Base-by-base conservation (phyloP, 1,140 invertebrate species). In the Drosophila fuyamai region DNA sequence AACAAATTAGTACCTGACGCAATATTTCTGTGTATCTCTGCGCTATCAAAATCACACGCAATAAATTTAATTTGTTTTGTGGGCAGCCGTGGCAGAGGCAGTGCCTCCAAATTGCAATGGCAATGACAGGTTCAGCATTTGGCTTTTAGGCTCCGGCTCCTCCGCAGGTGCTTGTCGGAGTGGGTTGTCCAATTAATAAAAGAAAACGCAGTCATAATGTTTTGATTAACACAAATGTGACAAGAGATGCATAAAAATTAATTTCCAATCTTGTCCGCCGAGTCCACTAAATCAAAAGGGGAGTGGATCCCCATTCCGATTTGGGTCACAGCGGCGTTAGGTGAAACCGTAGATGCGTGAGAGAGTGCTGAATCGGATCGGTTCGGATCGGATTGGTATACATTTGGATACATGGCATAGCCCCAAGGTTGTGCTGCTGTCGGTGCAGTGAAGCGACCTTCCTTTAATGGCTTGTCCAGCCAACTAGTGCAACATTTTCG, bases 1-100 rank as follows among this genome's bases (percentile, higher is more conserved):
- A 89, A 89, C 81, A 89, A 89, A 89, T 89, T 89, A 89, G 85
- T 89, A 81, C 81, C 84, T 89, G 84, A 89, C 85, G 80, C 84
- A 89, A 89, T 89, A 89, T 84, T 67, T 89, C 68, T 76, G 74
- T 81, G 70, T 85, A 65, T 81, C 70, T 75, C 56, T 71, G 57
- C 81, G 76, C 85, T 89, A 84, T 89, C 84, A 84, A 89, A 89
- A 89, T 89, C 84, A 89, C 84, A 89, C 84, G 84, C 84, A 89
- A 89, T 89, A 89, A 89, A 89, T 89, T 84, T 68, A 72, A 89
- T 81, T 89, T 84, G 68, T 54, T 46, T 77, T 53, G 55, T 50
- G 61, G 74, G 61, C 61, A 70, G 59, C 10, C 12, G 36, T 38
- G 35, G 35, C 16, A 65, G 36, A 44, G 41, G 27, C 27, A 29